These are phyloP conservation scores for Galerucella nymphaeae DNA, from an alignment of 2,888 invertebrate species.

Conservation along the genomic window DNA sequence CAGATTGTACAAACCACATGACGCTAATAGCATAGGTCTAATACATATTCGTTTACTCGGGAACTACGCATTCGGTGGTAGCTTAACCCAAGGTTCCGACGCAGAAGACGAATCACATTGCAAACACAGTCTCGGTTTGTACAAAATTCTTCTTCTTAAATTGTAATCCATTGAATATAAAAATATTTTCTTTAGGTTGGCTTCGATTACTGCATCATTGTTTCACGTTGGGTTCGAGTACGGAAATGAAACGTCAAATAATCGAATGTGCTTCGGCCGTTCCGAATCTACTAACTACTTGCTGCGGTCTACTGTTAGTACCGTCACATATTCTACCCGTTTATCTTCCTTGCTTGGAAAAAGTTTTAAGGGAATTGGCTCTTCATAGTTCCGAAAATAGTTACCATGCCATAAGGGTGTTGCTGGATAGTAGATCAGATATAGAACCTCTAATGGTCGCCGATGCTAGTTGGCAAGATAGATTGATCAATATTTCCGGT, in stretches of 20 bases:
- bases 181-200: conserved; percentile 71
- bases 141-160: no score
- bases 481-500: conserved; percentile 60
- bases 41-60: conserved; percentile 88
- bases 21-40: conserved; percentile 89
- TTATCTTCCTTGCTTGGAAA: conserved; percentile 74
- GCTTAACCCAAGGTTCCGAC: conserved; percentile 59
- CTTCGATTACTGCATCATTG: conserved; percentile 84
- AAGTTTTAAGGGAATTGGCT: conserved; percentile 77
- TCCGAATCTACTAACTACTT: conserved; percentile 75
- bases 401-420: conserved; percentile 69
- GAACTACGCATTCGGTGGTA: conserved; percentile 84
- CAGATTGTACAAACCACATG: conserved; percentile 84
- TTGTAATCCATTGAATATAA: no score
- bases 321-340: conserved; percentile 72
- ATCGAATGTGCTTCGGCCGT: conserved; percentile 74
- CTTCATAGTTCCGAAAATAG: conserved; percentile 73
- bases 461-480: conserved; percentile 58
- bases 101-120: conserved; percentile 69
- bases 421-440: conserved; percentile 70
- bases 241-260: conserved; percentile 66
- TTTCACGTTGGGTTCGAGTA: conserved; percentile 68
- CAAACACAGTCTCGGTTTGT: conserved; percentile 55
- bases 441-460: conserved; percentile 58
- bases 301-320: conserved; percentile 78